A percentile compares a stretch with the other conserved stretches of the same genome.
phyloP scores from a whole-genome alignment of 2,888 invertebrate genomes.

The Congeria kusceri region DNA sequence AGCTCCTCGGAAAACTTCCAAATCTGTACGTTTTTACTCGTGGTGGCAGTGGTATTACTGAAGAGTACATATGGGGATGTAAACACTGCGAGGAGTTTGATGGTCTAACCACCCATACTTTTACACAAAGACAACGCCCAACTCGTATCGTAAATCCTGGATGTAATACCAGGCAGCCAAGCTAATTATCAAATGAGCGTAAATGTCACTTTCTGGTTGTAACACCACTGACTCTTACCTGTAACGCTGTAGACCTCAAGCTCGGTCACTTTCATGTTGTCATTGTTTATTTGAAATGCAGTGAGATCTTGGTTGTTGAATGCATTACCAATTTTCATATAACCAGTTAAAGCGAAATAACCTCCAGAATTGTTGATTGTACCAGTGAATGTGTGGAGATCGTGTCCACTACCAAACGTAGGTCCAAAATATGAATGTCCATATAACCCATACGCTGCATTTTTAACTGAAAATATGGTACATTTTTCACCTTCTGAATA shows the following conservation, averaged over 20 bases:
- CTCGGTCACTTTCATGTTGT: slow-evolving; percentile 50
- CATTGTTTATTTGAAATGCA: slow-evolving; percentile 41
- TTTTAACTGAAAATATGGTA: slow-evolving; percentile 45
- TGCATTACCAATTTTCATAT: slow-evolving; percentile 12
- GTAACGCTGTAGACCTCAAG: slow-evolving; percentile 63
- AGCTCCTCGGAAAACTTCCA: no score
- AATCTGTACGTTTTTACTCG: no score
- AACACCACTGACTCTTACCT: slow-evolving; percentile 60
- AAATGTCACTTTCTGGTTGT: no score
- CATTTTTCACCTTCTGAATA: slow-evolving; percentile 28
- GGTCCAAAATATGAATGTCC: slow-evolving; percentile 34
- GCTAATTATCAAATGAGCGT: no score
- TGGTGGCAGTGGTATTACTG: no score
- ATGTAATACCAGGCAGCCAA: no score
- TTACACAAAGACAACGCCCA: no score
- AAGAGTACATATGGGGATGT: no score
- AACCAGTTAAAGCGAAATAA: slow-evolving; percentile 37
- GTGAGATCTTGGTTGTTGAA: slow-evolving; percentile 31
- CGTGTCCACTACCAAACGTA: slow-evolving; percentile 48
- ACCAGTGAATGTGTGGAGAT: slow-evolving; percentile 44
- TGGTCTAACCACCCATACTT: no score
- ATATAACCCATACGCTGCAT: slow-evolving; percentile 22
- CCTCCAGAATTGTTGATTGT: slow-evolving; percentile 5
- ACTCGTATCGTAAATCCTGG: no score
- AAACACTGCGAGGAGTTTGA: no score